phyloP scores from a whole-genome alignment of 2,113 vertebrate genomes.

The Semnornis frantzii region DNA sequence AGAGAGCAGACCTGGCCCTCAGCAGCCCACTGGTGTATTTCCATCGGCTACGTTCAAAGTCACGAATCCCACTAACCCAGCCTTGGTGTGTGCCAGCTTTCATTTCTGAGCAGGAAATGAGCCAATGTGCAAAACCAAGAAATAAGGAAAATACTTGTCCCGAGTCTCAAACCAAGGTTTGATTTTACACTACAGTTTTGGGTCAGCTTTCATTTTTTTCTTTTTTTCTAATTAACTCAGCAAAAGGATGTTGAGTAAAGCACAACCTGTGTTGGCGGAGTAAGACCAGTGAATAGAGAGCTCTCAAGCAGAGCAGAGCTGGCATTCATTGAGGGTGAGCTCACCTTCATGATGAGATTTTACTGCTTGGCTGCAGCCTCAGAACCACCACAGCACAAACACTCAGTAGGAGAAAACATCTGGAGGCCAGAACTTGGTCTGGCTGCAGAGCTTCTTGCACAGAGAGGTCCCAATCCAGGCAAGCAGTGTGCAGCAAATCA shows the following conservation, averaged over 20 bases:
- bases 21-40: not conserved
- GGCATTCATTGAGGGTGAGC: not conserved
- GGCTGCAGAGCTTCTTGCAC: not conserved
- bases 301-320: not conserved
- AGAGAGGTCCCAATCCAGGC: not conserved
- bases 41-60: not conserved
- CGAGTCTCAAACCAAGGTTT: not conserved
- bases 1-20: accelerated
- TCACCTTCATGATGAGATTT: not conserved
- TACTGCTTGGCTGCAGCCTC: not conserved
- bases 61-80: not conserved
- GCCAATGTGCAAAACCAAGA: not conserved
- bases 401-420: not conserved
- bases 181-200: not conserved
- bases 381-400: constrained; percentile 1
- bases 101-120: not conserved
- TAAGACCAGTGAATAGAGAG: not conserved
- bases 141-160: not conserved
- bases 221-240: not conserved
- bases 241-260: not conserved
- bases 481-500: not conserved
- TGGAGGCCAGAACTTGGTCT: not conserved
- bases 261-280: not conserved
- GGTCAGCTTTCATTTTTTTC: not conserved
- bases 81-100: not conserved